phyloP scores from a whole-genome alignment of 1,140 invertebrate genomes.

The Homarus americanus region DNA sequence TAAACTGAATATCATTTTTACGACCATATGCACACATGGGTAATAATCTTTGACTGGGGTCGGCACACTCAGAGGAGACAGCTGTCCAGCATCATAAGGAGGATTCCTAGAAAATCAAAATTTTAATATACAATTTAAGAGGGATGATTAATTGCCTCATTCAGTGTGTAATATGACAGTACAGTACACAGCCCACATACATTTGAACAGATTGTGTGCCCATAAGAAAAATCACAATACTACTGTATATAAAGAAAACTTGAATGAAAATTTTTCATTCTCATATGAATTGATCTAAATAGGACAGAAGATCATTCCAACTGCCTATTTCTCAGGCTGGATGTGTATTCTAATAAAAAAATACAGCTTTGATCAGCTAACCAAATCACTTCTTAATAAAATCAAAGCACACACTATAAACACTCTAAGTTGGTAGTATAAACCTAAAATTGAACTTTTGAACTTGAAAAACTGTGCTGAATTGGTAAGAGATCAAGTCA shows the following conservation, averaged over 20 bases:
- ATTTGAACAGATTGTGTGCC: not conserved
- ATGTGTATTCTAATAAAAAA: no score
- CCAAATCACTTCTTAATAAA: no score
- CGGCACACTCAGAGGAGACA: not conserved
- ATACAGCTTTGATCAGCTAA: no score
- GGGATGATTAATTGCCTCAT: slow-evolving; percentile 15
- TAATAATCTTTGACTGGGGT: not conserved
- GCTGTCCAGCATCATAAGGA: not conserved
- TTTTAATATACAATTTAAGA: not conserved
- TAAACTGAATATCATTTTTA: not conserved
- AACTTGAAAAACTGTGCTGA: no score
- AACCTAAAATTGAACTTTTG: no score
- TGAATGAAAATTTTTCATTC: not conserved
- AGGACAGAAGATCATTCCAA: no score
- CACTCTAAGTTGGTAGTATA: no score
- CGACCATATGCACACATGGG: not conserved
- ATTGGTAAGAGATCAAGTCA: no score
- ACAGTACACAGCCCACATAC: not conserved
- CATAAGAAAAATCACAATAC: no score
- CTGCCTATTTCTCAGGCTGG: no score
- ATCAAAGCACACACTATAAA: no score
- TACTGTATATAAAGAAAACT: not conserved
- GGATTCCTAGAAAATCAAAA: not conserved
- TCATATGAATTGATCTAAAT: slow-evolving; percentile 11
- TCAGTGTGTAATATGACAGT: not conserved